Evolutionary conservation across 2,797 vertebrate species (phyloP).

Genomic region (Semaprochilodus insignis): DNA sequence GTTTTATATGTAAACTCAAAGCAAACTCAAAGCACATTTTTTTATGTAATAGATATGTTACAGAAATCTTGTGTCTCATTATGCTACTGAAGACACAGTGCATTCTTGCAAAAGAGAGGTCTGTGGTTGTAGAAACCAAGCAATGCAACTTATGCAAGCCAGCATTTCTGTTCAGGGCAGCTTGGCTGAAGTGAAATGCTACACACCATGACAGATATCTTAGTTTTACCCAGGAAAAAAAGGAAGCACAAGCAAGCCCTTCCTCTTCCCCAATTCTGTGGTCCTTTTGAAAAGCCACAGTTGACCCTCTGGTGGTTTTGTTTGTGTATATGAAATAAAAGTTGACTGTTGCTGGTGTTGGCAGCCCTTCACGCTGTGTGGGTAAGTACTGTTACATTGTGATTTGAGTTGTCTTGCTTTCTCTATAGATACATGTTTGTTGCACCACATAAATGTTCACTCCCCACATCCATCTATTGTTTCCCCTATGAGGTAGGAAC

Average conservation of each 20-base stretch:
- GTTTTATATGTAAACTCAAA: no score
- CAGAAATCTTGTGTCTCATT: background rate
- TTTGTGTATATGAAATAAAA: constrained; percentile 42
- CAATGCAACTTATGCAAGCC: constrained; percentile 68
- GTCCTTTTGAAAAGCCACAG: constrained; percentile 68
- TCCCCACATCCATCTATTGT: background rate
- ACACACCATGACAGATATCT: constrained; percentile 60
- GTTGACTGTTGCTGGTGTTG: constrained; percentile 29
- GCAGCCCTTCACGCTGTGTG: background rate
- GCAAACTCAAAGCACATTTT: background rate
- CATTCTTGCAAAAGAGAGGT: constrained; percentile 48
- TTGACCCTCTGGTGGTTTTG: constrained; percentile 41
- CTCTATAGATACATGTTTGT: background rate
- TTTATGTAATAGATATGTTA: background rate
- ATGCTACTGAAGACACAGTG: background rate
- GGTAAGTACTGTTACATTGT: background rate
- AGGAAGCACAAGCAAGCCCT: constrained; percentile 62
- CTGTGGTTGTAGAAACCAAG: constrained; percentile 62
- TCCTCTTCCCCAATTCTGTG: constrained; percentile 60
- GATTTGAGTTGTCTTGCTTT: background rate
- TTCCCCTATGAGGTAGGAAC: background rate
- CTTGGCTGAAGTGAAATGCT: constrained; percentile 62
- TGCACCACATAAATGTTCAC: background rate
- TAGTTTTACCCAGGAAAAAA: constrained; percentile 54
- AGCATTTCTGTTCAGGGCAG: constrained; percentile 67